A percentile compares a stretch with the other conserved stretches of the same genome.
Evolutionary conservation across 2,113 vertebrate genomes (phyloP).

Genomic region (Perognathus longimembris): DNA sequence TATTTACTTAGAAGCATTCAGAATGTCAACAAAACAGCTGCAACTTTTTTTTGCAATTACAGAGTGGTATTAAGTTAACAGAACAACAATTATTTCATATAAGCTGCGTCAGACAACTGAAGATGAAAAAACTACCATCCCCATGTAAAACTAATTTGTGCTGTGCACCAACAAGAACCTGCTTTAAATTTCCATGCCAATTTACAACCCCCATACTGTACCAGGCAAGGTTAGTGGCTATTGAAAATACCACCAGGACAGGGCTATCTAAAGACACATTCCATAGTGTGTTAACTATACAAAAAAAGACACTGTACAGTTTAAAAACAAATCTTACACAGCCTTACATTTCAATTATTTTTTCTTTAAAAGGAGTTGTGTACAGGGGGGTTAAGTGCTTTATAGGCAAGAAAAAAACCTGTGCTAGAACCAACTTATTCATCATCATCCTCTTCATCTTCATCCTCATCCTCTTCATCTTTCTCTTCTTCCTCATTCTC

Average conservation of each 20-base stretch:
- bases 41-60: constrained; percentile 91
- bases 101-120: no score
- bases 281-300: no score
- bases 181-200: constrained; percentile 89
- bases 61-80: no score
- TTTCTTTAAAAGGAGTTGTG: constrained; percentile 38
- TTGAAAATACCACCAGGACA: constrained; percentile 94
- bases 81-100: no score
- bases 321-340: constrained; percentile 96
- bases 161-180: constrained; percentile 92
- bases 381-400: no score
- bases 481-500: no score
- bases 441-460: no score
- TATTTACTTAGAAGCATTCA: constrained; percentile 98
- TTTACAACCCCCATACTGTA: constrained; percentile 92
- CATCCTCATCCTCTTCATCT: no score
- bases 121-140: constrained; percentile 89
- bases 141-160: constrained; percentile 92
- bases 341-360: constrained; percentile 87
- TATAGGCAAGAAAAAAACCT: no score
- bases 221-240: constrained; percentile 93
- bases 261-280: no score
- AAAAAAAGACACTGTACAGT: constrained; percentile 95
- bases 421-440: no score
- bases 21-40: constrained; percentile 97